These are phyloP conservation scores for Perodicticus potto DNA, from an alignment of 2,797 vertebrate species.

Conservation along the genomic window DNA sequence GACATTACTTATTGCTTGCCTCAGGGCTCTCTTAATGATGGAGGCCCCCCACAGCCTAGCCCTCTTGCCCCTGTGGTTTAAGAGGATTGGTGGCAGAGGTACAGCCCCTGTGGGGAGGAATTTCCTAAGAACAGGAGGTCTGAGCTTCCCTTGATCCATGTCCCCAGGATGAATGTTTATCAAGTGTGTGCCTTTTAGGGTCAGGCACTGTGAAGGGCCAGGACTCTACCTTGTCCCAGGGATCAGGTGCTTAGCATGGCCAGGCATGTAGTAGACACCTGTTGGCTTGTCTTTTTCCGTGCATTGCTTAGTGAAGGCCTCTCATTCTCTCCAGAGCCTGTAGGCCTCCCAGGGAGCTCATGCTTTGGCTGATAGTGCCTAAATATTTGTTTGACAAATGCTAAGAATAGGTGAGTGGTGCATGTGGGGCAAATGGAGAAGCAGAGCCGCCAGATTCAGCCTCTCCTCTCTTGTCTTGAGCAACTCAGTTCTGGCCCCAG, in stretches of 20 bases:
- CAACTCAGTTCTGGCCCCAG: background rate
- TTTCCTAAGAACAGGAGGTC: background rate
- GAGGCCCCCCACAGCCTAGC: rapidly evolving
- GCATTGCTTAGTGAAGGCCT: background rate
- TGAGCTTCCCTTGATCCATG: background rate
- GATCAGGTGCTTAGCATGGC: background rate
- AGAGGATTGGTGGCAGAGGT: background rate
- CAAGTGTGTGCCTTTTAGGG: rapidly evolving
- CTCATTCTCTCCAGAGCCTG: background rate
- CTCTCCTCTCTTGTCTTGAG: background rate
- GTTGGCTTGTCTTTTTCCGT: background rate
- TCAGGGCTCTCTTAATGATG: background rate
- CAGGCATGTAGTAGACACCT: background rate
- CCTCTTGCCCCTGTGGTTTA: background rate
- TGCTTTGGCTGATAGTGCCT: background rate
- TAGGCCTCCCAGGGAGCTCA: background rate
- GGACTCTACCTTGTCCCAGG: background rate
- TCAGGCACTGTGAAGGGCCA: background rate
- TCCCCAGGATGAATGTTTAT: background rate
- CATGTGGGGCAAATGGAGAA: background rate
- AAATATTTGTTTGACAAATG: background rate
- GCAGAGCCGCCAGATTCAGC: background rate
- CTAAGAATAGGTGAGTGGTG: background rate
- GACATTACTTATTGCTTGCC: background rate
- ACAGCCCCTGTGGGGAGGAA: rapidly evolving